Evolutionary conservation across 2,113 vertebrate genomes (phyloP), one percentile per base, ranked within the genome.

Genomic region (Prochilodus magdalenae): DNA sequence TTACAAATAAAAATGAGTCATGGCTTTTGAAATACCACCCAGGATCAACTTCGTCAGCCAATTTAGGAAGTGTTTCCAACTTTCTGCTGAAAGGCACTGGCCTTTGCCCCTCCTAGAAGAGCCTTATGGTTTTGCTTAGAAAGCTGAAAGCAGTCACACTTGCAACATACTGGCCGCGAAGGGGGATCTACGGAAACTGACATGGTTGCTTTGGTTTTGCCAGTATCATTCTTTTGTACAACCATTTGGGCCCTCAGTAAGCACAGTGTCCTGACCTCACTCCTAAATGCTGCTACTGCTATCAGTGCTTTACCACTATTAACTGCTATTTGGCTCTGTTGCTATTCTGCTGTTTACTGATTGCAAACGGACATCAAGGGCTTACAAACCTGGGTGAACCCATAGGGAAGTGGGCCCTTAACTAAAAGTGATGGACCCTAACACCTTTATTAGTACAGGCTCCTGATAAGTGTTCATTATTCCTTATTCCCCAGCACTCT

Each of bases 1-100:
- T 79, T 65, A 49, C 51, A 3, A 13, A 40, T 4, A 24, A 55
- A 70, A 44, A 44, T 79, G 65, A 79, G n/a, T 79, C 77, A 79
- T 13, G 4, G 11, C 30, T 27, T 3, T 20, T 26, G 13, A 24
- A 59, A 29, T 57, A 44, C 12, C 20, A 27, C 10, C 33, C 36
- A 4, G 36, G 3, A 36, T 36, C 24, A 16, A 55, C 65, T 71
- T 71, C 65, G 53, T 60, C 30, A 27, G 1, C 5, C 12, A 12
- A 7, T 3, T 1, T 5, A 55, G 76, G 22, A 77, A 40, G 18
- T 36, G 65, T 0, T 12, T 1, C 3, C 16, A 14, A 49, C 30
- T 62, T 36, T 57, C 36, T 5, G 1, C 3, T 26, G 2, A 20
- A 20, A 26, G 36, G 1, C 59, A 62, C 15, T 29, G 44, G 2